Evolutionary conservation across 2,797 vertebrate species (phyloP).

Genomic region (Cyclopterus lumpus): DNA sequence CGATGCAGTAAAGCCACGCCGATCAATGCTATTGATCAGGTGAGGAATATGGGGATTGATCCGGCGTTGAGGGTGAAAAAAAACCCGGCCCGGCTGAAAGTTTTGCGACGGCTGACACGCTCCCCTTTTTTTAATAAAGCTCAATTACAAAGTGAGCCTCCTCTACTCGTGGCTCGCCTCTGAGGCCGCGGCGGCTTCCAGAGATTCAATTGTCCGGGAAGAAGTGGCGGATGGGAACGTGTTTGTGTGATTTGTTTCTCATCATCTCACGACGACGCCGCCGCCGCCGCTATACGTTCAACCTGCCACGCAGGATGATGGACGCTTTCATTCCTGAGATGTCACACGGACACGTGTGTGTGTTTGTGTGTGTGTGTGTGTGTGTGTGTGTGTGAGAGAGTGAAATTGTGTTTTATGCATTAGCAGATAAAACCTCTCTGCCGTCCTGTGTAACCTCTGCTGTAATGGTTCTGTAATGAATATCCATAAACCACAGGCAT

Average conservation of each 20-base stretch:
- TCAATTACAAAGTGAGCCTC: slow-evolving; percentile 45
- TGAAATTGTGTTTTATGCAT: slow-evolving; percentile 59
- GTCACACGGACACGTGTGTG: slow-evolving; percentile 55
- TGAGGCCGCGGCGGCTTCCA: slow-evolving; percentile 31
- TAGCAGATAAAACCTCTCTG: slow-evolving; percentile 69
- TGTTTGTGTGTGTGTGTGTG: slow-evolving; percentile 38
- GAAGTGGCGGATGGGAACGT: slow-evolving; percentile 43
- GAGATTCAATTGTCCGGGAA: slow-evolving; percentile 53
- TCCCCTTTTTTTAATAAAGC: slow-evolving; percentile 66
- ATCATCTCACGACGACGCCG: slow-evolving; percentile 37
- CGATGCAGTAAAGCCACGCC: slow-evolving; percentile 39
- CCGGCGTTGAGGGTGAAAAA: background rate
- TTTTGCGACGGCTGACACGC: too few species aligned
- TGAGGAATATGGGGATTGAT: slow-evolving; percentile 50
- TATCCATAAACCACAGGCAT: slow-evolving; percentile 77
- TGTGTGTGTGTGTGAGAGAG: slow-evolving; percentile 37
- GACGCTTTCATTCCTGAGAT: slow-evolving; percentile 71
- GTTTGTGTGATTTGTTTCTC: slow-evolving; percentile 69
- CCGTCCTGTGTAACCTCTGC: slow-evolving; percentile 76
- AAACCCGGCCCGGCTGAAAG: too few species aligned
- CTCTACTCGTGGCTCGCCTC: slow-evolving; percentile 2
- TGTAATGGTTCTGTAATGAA: slow-evolving; percentile 81
- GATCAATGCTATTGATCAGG: slow-evolving; percentile 59
- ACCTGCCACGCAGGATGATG: slow-evolving; percentile 58
- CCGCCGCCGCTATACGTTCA: slow-evolving; percentile 28